Evolutionary conservation across 53 echinoderm and acorn worm genomes (phyloP).

Genomic region (Paracentrotus lividus): DNA sequence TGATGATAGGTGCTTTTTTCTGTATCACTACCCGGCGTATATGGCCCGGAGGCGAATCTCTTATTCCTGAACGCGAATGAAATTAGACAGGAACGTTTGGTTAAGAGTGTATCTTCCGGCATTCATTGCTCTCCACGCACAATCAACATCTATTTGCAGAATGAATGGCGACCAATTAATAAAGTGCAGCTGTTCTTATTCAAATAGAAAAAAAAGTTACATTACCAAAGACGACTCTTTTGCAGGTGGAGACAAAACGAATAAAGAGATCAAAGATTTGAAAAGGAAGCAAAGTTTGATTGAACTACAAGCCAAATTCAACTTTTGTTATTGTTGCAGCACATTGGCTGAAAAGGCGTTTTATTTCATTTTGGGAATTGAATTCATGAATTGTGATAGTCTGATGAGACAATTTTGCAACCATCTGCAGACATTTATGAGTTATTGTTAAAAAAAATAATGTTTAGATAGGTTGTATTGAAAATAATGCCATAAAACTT

Average conservation of each 20-base stretch:
- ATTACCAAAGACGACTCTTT: background rate
- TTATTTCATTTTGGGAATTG: background rate
- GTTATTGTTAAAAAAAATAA: background rate
- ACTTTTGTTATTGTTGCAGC: background rate
- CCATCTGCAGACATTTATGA: slow-evolving; percentile 20
- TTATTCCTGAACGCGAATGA: background rate
- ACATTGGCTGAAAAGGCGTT: background rate
- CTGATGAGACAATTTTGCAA: background rate
- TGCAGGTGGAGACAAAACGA: slow-evolving; percentile 57
- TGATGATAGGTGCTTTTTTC: background rate
- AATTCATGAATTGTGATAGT: background rate
- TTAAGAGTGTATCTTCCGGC: slow-evolving; percentile 58
- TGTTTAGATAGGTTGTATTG: background rate
- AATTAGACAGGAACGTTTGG: slow-evolving; percentile 36
- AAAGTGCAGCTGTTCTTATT: slow-evolving; percentile 65
- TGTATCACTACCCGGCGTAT: background rate
- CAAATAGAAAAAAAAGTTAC: background rate
- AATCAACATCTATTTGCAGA: background rate
- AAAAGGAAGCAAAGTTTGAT: slow-evolving; percentile 11
- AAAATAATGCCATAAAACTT: background rate
- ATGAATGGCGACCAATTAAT: slow-evolving; percentile 55
- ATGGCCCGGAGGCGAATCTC: slow-evolving; percentile 19
- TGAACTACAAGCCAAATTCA: slow-evolving; percentile 1
- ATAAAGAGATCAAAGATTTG: slow-evolving; percentile 39
- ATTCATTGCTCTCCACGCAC: slow-evolving; percentile 27